Conservation (phyloP, 2,113 vertebrate genomes). For the Cebidichthys violaceus region DNA sequence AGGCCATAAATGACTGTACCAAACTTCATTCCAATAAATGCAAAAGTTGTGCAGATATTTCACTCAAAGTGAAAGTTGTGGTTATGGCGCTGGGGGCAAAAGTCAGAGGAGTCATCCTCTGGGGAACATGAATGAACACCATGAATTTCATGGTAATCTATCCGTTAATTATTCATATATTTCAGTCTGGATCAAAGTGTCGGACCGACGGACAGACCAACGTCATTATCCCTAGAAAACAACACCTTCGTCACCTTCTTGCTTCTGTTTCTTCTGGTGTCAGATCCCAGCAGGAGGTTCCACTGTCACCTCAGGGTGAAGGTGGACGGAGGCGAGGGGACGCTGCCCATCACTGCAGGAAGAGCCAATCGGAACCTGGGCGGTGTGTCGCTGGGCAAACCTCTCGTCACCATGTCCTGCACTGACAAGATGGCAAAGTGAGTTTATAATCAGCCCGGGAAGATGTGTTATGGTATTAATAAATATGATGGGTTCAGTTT, state of each 20-base stretch:
- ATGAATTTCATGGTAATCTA: not conserved
- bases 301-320: conserved; percentile 69
- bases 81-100: not conserved
- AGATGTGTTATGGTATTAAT: not conserved
- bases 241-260: not conserved
- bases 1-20: not conserved
- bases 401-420: conserved; percentile 70
- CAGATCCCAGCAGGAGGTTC: conserved; percentile 64
- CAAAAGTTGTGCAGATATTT: not conserved
- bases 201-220: not conserved
- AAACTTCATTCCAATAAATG: not conserved
- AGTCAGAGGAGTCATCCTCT: not conserved
- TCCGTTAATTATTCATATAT: not conserved
- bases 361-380: conserved; percentile 41
- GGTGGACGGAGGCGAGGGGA: conserved; percentile 74
- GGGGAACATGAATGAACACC: not conserved
- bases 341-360: conserved; percentile 57
- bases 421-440: conserved; percentile 79
- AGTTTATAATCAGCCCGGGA: conserved; percentile 18
- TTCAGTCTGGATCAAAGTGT: not conserved
- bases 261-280: not conserved
- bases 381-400: not conserved
- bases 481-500: not conserved
- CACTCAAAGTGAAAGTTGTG: not conserved
- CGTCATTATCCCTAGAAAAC: not conserved